Evolutionary conservation across 2,113 vertebrate genomes (phyloP), one percentile per base, ranked within the genome.

Genomic region (Gnathochromis pfefferi): DNA sequence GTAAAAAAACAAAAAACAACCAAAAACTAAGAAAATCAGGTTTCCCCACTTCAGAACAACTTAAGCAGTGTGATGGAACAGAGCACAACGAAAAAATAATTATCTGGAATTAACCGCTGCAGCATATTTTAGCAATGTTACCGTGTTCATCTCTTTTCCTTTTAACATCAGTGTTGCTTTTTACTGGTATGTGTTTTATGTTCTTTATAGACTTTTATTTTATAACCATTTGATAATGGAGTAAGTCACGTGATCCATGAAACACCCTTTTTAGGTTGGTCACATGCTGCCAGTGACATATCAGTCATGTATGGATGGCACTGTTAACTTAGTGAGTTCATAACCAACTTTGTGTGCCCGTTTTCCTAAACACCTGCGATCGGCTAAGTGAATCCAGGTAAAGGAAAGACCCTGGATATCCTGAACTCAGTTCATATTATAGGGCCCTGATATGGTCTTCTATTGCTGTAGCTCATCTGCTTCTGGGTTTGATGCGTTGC

Each of bases 181-280:
- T 58, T 31, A 31, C 55, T 16, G 55, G 2, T 2, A 58, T 0
- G 26, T 58, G 26, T 58, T 31, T 58, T 58, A 58, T 31, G 26
- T 60, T 63, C 28, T 63, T 63, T 0, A 2, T 63, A 63, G 58
- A 33, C 9, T 33, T 60, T 60, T 60, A 60, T 60, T 33, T 60
- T 19, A 33, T 60, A 60, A 60, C 28, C 57, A 60, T 60, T 60
- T 63, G 58, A 63, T 63, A 63, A 33, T 33, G 58, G 58, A 63
- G 14, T 60, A 31, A 31, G 16, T 60, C 58, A 63, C 9, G 0
- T 33, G 58, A 63, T 2, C 16, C 58, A 63, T 63, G 58, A 63
- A 63, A 63, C 16, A 63, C 16, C 9, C 5, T 33, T 63, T 1
- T 63, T 0, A 63, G 16, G 28, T 19, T 63, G 28, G 9, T 33